A percentile compares a stretch with the other conserved stretches of the same genome.
These are phyloP conservation scores for Drosophila varians DNA, from an alignment of 1,140 invertebrate species.

Conservation along the genomic window DNA sequence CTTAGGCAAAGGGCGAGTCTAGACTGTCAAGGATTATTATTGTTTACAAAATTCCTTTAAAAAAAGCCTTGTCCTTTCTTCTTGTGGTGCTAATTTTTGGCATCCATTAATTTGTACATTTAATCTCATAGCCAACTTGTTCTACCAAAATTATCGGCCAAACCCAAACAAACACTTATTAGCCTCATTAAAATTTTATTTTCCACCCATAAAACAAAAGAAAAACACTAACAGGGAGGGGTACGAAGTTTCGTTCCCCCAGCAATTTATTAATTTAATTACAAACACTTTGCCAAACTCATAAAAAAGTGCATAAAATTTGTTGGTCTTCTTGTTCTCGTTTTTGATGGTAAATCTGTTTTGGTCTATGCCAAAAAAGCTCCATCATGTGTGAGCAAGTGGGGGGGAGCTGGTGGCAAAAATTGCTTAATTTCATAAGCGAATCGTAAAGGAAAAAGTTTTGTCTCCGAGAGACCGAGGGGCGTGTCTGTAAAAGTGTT, in stretches of 20 bases:
- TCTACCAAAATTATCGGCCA: slow-evolving; percentile 19
- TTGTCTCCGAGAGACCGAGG: slow-evolving; percentile 31
- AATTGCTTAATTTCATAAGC: slow-evolving; percentile 79
- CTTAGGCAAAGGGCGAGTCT: slow-evolving; percentile 18
- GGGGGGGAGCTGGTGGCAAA: slow-evolving; percentile 6
- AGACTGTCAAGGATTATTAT: slow-evolving; percentile 33
- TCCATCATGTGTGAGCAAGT: slow-evolving; percentile 50
- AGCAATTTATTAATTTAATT: slow-evolving; percentile 75
- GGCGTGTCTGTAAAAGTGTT: slow-evolving; percentile 16
- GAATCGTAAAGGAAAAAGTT: slow-evolving; percentile 75
- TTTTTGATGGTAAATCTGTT: slow-evolving; percentile 59
- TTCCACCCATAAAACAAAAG: slow-evolving; percentile 34
- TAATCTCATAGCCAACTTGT: slow-evolving; percentile 24
- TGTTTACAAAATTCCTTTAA: slow-evolving; percentile 14
- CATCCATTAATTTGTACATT: not conserved
- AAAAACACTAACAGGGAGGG: slow-evolving; percentile 10
- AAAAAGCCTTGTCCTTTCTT: too few relatives aligned
- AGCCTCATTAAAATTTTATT: slow-evolving; percentile 64
- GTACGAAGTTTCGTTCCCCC: slow-evolving; percentile 23
- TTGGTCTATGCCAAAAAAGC: slow-evolving; percentile 54
- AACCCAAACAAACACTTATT: slow-evolving; percentile 38
- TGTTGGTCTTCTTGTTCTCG: slow-evolving; percentile 33
- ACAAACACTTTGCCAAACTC: slow-evolving; percentile 68
- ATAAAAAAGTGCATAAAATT: slow-evolving; percentile 75
- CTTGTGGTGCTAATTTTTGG: not conserved